phyloP scores from a whole-genome alignment of 2,888 invertebrate genomes.

The Blomia tropicalis region DNA sequence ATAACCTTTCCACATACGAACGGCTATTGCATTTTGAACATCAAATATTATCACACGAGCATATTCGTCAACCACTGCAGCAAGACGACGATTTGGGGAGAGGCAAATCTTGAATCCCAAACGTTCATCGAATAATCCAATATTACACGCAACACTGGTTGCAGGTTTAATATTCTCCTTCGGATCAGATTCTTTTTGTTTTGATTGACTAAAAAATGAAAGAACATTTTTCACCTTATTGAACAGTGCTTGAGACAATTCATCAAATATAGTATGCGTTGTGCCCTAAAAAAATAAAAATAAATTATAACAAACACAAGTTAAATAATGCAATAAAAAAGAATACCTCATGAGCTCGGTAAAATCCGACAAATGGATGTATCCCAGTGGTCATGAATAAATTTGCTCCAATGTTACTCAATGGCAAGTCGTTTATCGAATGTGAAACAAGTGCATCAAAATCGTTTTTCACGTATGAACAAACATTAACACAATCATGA shows the following conservation, averaged over 20 bases:
- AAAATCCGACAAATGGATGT: constrained; percentile 70
- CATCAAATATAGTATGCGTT: constrained; percentile 60
- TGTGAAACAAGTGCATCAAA: constrained; percentile 74
- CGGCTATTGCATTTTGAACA: constrained; percentile 55
- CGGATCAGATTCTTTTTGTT: background rate
- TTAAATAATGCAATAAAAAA: background rate
- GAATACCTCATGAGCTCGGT: constrained; percentile 58
- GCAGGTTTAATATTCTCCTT: constrained; percentile 44
- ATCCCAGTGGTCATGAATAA: constrained; percentile 60
- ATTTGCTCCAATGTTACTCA: constrained; percentile 54
- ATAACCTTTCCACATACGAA: constrained; percentile 87
- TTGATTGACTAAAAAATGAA: constrained; percentile 18
- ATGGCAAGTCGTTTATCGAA: constrained; percentile 52
- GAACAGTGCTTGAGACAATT: constrained; percentile 82
- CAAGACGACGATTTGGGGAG: constrained; percentile 61
- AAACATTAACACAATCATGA: constrained; percentile 51
- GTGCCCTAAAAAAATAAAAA: constrained; percentile 44
- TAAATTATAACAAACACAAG: background rate
- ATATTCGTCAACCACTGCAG: constrained; percentile 64
- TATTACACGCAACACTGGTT: constrained; percentile 53
- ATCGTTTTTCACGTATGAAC: constrained; percentile 45
- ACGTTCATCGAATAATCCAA: constrained; percentile 62
- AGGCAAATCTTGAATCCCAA: constrained; percentile 56
- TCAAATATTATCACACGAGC: constrained; percentile 77
- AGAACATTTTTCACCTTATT: constrained; percentile 54